These are phyloP conservation scores for Rallus limicola DNA, from an alignment of 2,113 vertebrate species.

Conservation along the genomic window DNA sequence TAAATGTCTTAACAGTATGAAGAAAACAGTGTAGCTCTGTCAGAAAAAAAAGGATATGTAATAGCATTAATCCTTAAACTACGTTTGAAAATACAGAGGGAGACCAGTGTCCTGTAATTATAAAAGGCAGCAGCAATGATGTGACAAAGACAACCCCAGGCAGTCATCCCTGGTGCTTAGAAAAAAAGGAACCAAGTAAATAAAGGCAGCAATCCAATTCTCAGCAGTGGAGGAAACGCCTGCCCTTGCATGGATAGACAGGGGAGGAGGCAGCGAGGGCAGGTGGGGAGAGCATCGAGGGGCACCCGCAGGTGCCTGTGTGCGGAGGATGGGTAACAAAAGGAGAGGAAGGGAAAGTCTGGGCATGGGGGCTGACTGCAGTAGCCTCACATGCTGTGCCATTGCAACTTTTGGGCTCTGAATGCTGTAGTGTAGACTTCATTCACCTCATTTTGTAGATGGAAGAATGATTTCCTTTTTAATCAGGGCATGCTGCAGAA, in stretches of 20 bases:
- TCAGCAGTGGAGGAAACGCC: accelerated
- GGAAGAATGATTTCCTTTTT: conserved; percentile 20
- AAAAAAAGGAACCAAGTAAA: background rate
- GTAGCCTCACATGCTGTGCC: accelerated
- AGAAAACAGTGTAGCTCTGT: background rate
- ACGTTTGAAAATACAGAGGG: background rate
- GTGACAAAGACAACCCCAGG: background rate
- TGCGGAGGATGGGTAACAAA: background rate
- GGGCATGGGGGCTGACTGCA: background rate
- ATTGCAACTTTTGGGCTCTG: background rate
- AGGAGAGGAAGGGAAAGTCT: background rate
- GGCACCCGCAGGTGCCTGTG: accelerated
- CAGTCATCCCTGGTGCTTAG: background rate
- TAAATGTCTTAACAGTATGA: background rate
- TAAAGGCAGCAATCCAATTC: background rate
- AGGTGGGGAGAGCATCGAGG: background rate
- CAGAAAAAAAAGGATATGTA: background rate
- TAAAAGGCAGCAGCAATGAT: background rate
- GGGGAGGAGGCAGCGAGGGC: accelerated
- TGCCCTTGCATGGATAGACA: background rate
- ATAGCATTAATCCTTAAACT: background rate
- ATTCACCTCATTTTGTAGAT: background rate
- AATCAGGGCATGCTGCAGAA: background rate
- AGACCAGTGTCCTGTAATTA: background rate
- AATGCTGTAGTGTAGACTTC: background rate